Evolutionary conservation across 1,140 invertebrate species (phyloP), one percentile per base, ranked within the genome.

Genomic region (Oryzaephilus surinamensis): DNA sequence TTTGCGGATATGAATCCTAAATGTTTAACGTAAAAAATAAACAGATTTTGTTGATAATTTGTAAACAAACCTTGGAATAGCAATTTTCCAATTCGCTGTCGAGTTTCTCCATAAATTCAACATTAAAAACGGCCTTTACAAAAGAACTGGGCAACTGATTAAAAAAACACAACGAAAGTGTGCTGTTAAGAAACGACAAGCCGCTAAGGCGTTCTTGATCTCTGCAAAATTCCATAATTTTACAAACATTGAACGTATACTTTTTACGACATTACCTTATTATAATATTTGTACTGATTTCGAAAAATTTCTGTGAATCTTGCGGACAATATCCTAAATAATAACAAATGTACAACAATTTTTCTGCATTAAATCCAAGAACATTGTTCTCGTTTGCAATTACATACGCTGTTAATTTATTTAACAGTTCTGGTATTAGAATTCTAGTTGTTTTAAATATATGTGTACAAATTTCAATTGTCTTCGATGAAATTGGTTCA

Each of bases 101-200:
- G 6, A 73, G 48, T 40, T 65, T 61, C 34, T 73, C 67, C 38
- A 74, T 62, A 41, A 73, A 74, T 34, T 65, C 60, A 2, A 69
- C 63, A 38, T 63, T 69, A 45, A 74, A 74, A 13, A 73, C 63
- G 41, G 62, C 53, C 48, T 68, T 60, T 10, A 74, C 57, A 5
- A 73, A 50, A 23, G 60, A 50, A 14, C 61, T 57, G 3, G 66
- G 60, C 35, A 73, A 57, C 8, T 45, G 40, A 40, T 69, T 61
- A 38, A 65, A 71, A 42, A 60, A 71, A 38, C 64, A 61, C 8
- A 74, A 43, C 0, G 65, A 57, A 11, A 72, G 46, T 29, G 57
- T 61, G 5, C 58, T 50, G 38, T 73, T 65, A 3, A 73, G 47
- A 8, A 71, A 46, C 0, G 61, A 47, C 3, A 72, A 41, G 0